These are phyloP conservation scores for Limulus polyphemus DNA, from an alignment of 2,888 invertebrate genomes.

Conservation along the genomic window DNA sequence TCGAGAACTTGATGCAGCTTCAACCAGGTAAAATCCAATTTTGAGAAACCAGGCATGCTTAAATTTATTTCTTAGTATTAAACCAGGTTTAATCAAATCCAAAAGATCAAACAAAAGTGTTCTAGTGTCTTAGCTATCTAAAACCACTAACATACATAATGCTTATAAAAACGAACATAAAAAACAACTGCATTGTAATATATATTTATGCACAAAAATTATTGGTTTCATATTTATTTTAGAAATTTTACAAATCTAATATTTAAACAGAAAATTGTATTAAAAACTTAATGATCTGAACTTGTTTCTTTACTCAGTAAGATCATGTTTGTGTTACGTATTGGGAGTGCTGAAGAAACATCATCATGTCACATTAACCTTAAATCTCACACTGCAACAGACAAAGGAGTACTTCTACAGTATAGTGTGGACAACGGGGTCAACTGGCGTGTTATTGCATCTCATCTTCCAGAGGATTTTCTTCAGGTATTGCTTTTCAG, in stretches of 20 bases:
- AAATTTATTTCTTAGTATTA: no score
- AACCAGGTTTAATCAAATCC: no score
- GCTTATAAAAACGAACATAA: background rate
- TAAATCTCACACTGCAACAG: conserved; percentile 27
- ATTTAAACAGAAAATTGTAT: background rate
- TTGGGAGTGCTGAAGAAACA: conserved; percentile 35
- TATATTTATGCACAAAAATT: background rate
- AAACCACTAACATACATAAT: no score
- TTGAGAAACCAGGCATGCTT: no score
- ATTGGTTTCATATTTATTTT: background rate
- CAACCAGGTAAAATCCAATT: conserved; percentile 31
- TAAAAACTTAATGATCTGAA: background rate
- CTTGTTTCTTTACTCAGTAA: conserved; percentile 30
- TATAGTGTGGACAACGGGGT: conserved; percentile 35
- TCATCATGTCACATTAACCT: conserved; percentile 34
- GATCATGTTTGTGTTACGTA: conserved; percentile 37
- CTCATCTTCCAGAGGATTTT: conserved; percentile 35
- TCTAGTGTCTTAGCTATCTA: no score
- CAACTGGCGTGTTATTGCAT: conserved; percentile 35
- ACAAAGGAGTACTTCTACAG: conserved; percentile 34
- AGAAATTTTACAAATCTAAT: background rate
- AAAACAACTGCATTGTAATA: background rate
- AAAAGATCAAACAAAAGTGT: no score
- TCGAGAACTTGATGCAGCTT: conserved; percentile 34
- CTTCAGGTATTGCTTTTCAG: conserved; percentile 21